These are phyloP conservation scores for Invenusta paracnida DNA, from an alignment of 2,888 invertebrate species.

Conservation along the genomic window DNA sequence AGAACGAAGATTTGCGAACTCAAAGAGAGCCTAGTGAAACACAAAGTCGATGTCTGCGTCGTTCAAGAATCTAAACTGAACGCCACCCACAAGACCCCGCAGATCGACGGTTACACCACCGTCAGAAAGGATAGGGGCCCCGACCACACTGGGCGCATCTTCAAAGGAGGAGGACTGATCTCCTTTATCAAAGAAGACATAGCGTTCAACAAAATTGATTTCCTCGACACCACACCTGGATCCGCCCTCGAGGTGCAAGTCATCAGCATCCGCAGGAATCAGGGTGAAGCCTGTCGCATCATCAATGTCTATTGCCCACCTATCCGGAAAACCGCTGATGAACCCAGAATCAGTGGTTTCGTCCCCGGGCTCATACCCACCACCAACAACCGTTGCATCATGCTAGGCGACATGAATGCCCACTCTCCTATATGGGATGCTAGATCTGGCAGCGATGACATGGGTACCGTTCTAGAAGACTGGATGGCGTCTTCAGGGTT, in stretches of 20 bases:
- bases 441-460: slow-evolving; percentile 1
- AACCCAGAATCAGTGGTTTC: neutral
- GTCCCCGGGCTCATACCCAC: neutral
- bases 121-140: slow-evolving; percentile 41
- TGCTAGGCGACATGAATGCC: neutral
- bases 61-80: slow-evolving; percentile 44
- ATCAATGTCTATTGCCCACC: slow-evolving; percentile 32
- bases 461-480: neutral
- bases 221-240: neutral
- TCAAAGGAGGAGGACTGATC: neutral
- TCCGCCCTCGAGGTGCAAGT: neutral
- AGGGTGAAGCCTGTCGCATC: neutral
- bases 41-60: slow-evolving; percentile 45
- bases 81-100: slow-evolving; percentile 22
- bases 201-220: neutral
- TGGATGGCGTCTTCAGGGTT: slow-evolving; percentile 20
- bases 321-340: neutral
- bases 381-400: slow-evolving; percentile 10
- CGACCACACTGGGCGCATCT: slow-evolving; percentile 40
- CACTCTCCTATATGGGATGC: slow-evolving; percentile 15
- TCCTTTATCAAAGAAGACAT: slow-evolving; percentile 20
- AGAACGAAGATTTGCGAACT: slow-evolving; percentile 46
- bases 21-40: slow-evolving; percentile 43
- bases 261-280: slow-evolving; percentile 22
- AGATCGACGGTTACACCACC: slow-evolving; percentile 39